Base-by-base conservation (phyloP, 2,797 vertebrate genomes). In the Streptopelia turtur region DNA sequence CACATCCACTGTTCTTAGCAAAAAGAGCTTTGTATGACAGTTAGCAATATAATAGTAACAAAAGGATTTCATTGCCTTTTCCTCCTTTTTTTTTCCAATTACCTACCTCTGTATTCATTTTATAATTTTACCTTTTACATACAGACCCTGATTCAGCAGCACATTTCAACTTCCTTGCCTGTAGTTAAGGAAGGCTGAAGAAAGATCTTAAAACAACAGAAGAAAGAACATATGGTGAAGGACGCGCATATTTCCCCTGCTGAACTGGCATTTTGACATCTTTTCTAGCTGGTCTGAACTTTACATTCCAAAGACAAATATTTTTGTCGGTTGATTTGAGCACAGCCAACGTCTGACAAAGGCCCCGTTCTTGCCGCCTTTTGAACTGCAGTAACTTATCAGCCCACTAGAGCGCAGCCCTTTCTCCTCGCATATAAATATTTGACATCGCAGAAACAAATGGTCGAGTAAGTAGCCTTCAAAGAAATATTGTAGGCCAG, bases 281-380 rank as follows among this genome's bases (percentile, higher is more conserved):
- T 90, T 83, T 91, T 93, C 52, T 66, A 60, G 66, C 69, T 87
- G 35, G 21, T 27, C 45, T 92, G 92, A 92, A 86, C 64, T 92
- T 93, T 86, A 72, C 79, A 80, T 89, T 83, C 72, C 72, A 49
- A 83, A 80, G 65, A 37, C 59, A 94, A 92, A 82, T 86, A 83
- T 69, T 93, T 89, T 78, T 83, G 49, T 39, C 61, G 39, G 50
- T 24, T 81, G 70, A 60, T 49, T 53, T n/a, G 70, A 77, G 71
- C 65, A n/a, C 18, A 89, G 72, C 11, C 25, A 31, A 23, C 1
- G 5, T 23, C 64, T 66, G 60, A 74, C 63, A 92, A 94, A 91
- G 52, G 33, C 45, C 3, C 13, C 1, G 1, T 56, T 89, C 37
- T 43, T 66, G 75, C 20, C 5, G 24, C 37, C 50, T 50, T 81